phyloP scores from a whole-genome alignment of 2,113 vertebrate species.

The Proterorhinus semilunaris region DNA sequence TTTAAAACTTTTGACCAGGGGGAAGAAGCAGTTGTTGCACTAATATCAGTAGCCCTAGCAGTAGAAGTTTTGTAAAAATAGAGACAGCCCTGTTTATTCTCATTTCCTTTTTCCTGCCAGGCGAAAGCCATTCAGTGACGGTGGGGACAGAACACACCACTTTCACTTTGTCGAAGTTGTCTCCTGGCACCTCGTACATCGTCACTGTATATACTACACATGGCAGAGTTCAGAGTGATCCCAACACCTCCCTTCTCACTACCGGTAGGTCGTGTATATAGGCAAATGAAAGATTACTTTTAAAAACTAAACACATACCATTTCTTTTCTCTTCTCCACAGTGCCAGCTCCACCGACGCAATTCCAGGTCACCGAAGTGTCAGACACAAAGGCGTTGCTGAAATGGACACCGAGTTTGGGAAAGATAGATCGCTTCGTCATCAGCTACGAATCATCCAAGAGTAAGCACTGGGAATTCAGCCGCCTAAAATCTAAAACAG shows the following conservation, averaged over 20 bases:
- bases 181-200: slow-evolving; percentile 78
- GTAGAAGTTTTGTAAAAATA: too few species aligned
- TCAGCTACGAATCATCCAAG: slow-evolving; percentile 79
- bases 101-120: slow-evolving; percentile 56
- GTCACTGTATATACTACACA: slow-evolving; percentile 78
- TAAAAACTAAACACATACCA: not conserved
- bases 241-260: slow-evolving; percentile 76
- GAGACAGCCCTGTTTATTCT: not conserved
- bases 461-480: slow-evolving; percentile 70
- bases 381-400: slow-evolving; percentile 78
- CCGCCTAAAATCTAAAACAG: not conserved
- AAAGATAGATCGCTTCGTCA: slow-evolving; percentile 81
- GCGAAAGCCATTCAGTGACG: slow-evolving; percentile 74
- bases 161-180: slow-evolving; percentile 74
- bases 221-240: slow-evolving; percentile 79
- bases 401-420: slow-evolving; percentile 80
- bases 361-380: slow-evolving; percentile 79
- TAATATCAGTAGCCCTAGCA: too few species aligned
- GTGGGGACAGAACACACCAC: slow-evolving; percentile 66
- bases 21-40: too few species aligned
- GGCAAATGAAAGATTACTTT: not conserved
- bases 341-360: slow-evolving; percentile 83
- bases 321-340: slow-evolving; percentile 41
- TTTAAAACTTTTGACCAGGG: too few species aligned
- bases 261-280: slow-evolving; percentile 73